Conservation (phyloP, 1,140 invertebrate species). For the Temnothorax nylanderi region DNA sequence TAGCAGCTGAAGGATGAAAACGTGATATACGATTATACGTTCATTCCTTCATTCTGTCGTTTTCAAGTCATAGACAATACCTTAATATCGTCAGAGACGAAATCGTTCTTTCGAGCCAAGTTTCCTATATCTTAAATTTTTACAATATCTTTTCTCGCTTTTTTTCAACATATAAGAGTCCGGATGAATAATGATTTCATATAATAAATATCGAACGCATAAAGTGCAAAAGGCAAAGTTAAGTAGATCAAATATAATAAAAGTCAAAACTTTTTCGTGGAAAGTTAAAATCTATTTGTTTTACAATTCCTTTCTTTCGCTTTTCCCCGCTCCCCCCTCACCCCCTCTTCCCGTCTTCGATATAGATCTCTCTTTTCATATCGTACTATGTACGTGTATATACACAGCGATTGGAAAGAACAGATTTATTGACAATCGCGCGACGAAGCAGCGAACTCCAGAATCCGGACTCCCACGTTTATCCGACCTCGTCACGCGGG, state of each 20-base stretch:
- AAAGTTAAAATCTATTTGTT: background rate
- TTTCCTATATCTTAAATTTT: background rate
- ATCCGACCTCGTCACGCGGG: constrained; percentile 19
- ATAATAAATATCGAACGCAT: background rate
- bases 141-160: background rate
- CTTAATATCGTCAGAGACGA: background rate
- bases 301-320: background rate
- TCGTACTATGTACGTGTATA: background rate
- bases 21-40: background rate
- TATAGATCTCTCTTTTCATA: background rate
- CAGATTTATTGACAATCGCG: constrained; percentile 26
- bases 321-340: background rate
- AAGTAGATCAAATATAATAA: background rate
- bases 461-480: background rate
- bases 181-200: background rate
- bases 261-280: background rate
- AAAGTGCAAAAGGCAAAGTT: background rate
- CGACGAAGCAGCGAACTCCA: background rate
- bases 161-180: background rate
- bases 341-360: no score
- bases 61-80: background rate
- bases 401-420: background rate
- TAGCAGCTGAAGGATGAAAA: constrained; percentile 13
- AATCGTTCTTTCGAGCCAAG: background rate
- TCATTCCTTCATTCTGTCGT: background rate